Percentiles rank a stretch among this genome's conserved stretches.
Evolutionary conservation across 2,113 vertebrate genomes (phyloP).

Genomic region (Zapornia atra): DNA sequence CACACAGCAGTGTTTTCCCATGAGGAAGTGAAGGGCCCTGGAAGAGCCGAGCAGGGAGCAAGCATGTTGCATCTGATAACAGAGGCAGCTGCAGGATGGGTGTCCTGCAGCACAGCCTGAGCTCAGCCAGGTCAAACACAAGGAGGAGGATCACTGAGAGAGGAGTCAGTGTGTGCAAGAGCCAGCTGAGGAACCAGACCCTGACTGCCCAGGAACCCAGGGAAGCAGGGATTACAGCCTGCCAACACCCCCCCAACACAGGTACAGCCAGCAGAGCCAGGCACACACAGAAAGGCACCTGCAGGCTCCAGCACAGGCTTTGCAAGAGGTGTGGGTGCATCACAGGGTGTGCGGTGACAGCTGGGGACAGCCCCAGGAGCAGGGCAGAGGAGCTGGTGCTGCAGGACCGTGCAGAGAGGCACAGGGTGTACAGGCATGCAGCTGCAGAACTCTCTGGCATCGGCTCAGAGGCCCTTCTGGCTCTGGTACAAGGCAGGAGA

Average conservation of each 20-base stretch:
- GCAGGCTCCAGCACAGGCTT: background rate
- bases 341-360: background rate
- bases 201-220: background rate
- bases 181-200: background rate
- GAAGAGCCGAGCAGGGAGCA: background rate
- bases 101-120: conserved; percentile 3
- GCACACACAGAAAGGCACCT: background rate
- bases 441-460: background rate
- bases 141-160: background rate
- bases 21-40: background rate
- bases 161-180: background rate
- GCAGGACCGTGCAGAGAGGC: background rate
- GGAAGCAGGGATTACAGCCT: conserved; percentile 10
- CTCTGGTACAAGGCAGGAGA: background rate
- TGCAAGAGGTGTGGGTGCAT: background rate
- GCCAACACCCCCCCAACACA: background rate
- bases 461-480: background rate
- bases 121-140: background rate
- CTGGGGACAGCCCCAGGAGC: background rate
- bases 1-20: background rate
- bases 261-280: background rate
- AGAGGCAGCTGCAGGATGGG: background rate
- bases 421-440: background rate
- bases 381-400: background rate
- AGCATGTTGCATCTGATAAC: background rate